Percentiles rank a stretch among this genome's conserved stretches.
Conservation (phyloP, 2,888 invertebrate species). For the Dryomyza anilis region DNA sequence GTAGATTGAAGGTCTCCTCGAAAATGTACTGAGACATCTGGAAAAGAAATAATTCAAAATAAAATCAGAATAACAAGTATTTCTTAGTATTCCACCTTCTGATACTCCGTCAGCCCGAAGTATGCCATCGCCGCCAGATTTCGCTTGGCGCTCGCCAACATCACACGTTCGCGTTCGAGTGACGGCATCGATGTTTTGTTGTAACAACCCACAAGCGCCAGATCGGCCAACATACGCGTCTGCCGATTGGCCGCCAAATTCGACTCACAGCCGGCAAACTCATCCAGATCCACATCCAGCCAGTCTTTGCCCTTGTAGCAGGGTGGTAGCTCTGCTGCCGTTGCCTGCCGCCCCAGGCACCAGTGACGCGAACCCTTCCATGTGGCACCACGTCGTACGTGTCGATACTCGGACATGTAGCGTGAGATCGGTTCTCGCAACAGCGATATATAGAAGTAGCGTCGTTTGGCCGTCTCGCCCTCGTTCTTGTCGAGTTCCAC, state of each 20-base stretch:
- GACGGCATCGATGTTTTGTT: conserved; percentile 78
- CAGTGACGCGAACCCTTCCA: conserved; percentile 86
- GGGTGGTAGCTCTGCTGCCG: conserved; percentile 80
- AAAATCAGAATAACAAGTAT: neutral
- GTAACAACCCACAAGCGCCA: conserved; percentile 94
- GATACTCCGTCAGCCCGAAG: conserved; percentile 95
- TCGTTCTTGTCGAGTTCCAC: conserved; percentile 90
- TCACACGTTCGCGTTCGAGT: conserved; percentile 78
- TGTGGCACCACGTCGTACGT: conserved; percentile 95
- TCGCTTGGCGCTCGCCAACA: conserved; percentile 93
- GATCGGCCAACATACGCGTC: conserved; percentile 96
- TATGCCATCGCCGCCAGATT: conserved; percentile 96
- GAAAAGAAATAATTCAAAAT: conserved; percentile 30
- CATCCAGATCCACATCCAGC: conserved; percentile 86
- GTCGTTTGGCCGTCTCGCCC: conserved; percentile 76
- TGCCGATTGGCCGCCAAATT: conserved; percentile 97
- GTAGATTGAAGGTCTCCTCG: conserved; percentile 89
- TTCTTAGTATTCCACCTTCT: conserved; percentile 68
- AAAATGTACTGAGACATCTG: conserved; percentile 90
- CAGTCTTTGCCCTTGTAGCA: conserved; percentile 79
- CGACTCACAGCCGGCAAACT: conserved; percentile 88
- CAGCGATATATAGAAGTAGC: conserved; percentile 96
- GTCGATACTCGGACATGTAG: conserved; percentile 95
- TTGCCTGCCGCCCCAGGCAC: conserved; percentile 77
- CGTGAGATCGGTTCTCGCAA: conserved; percentile 90